A percentile compares a stretch with the other conserved stretches of the same genome.
Evolutionary conservation across 2,797 vertebrate genomes (phyloP).

Genomic region (Thripadectes ignobilis): DNA sequence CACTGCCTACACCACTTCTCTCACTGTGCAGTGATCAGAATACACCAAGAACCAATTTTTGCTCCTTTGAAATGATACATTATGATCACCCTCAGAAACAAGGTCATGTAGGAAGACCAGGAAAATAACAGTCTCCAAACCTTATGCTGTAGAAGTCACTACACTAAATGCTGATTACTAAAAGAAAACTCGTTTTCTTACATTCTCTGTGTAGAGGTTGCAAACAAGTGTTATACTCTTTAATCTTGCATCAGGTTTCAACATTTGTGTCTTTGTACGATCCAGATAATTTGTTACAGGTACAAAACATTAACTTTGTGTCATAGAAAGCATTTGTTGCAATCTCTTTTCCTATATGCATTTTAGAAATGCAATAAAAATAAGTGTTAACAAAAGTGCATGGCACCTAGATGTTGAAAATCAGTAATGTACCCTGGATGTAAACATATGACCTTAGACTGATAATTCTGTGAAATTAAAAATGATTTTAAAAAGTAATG

Average conservation of each 20-base stretch:
- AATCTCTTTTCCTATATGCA: background rate
- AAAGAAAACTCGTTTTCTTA: background rate
- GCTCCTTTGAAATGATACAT: background rate
- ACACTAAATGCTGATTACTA: background rate
- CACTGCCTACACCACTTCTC: background rate
- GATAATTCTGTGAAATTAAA: background rate
- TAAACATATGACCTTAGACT: background rate
- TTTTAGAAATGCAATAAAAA: background rate
- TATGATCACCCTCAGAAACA: background rate
- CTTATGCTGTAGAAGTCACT: background rate
- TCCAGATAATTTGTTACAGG: background rate
- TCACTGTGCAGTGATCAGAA: background rate
- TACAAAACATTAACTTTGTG: background rate
- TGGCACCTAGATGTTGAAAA: background rate
- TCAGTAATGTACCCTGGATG: background rate
- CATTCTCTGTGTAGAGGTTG: accelerated
- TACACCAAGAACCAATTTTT: background rate
- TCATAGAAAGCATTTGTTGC: background rate
- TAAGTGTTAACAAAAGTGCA: accelerated
- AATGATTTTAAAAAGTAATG: background rate
- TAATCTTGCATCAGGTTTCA: background rate
- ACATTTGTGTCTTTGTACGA: background rate
- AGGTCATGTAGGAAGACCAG: background rate
- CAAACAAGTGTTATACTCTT: background rate
- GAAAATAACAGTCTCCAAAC: background rate